A percentile compares a stretch with the other conserved stretches of the same genome.
Conservation (phyloP, 2,888 invertebrate species). For the Timema podura region DNA sequence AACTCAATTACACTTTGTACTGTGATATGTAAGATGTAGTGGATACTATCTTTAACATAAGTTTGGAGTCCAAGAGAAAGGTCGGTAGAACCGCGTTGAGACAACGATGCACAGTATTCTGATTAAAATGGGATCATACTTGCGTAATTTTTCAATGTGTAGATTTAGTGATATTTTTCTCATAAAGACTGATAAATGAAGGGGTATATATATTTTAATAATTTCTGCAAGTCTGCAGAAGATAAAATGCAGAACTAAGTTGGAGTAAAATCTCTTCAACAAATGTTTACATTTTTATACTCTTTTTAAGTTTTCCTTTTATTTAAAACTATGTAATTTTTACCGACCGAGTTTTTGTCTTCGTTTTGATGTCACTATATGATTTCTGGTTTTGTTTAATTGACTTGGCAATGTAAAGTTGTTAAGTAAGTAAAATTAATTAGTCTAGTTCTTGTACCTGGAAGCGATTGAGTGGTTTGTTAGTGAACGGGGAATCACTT, state of each 20-base stretch:
- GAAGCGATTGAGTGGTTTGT: too few species aligned
- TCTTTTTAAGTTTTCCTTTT: slow-evolving; percentile 30
- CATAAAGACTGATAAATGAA: slow-evolving; percentile 48
- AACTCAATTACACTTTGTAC: slow-evolving; percentile 39
- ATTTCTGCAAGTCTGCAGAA: slow-evolving; percentile 30
- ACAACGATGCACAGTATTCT: slow-evolving; percentile 34
- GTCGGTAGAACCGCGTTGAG: slow-evolving; percentile 31
- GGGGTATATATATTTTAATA: slow-evolving; percentile 30
- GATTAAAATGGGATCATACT: slow-evolving; percentile 29
- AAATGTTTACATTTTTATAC: slow-evolving; percentile 5
- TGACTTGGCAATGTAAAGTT: slow-evolving; percentile 22
- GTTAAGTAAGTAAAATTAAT: slow-evolving; percentile 23
- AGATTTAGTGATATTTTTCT: slow-evolving; percentile 47
- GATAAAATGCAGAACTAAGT: slow-evolving; percentile 39
- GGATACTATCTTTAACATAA: slow-evolving; percentile 36
- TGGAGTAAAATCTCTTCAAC: slow-evolving; percentile 26
- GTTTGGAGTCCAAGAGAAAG: slow-evolving; percentile 33
- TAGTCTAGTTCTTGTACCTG: slow-evolving; percentile 23
- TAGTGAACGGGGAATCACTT: slow-evolving; percentile 10
- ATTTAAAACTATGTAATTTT: slow-evolving; percentile 27
- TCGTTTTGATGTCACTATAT: slow-evolving; percentile 20
- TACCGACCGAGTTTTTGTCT: slow-evolving; percentile 26
- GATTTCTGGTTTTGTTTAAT: slow-evolving; percentile 25
- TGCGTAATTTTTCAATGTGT: slow-evolving; percentile 37
- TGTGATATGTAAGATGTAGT: slow-evolving; percentile 49